A percentile compares a stretch with the other conserved stretches of the same genome.
These are phyloP conservation scores for Danio tinwini DNA, from an alignment of 2,797 vertebrate genomes.

Conservation along the genomic window DNA sequence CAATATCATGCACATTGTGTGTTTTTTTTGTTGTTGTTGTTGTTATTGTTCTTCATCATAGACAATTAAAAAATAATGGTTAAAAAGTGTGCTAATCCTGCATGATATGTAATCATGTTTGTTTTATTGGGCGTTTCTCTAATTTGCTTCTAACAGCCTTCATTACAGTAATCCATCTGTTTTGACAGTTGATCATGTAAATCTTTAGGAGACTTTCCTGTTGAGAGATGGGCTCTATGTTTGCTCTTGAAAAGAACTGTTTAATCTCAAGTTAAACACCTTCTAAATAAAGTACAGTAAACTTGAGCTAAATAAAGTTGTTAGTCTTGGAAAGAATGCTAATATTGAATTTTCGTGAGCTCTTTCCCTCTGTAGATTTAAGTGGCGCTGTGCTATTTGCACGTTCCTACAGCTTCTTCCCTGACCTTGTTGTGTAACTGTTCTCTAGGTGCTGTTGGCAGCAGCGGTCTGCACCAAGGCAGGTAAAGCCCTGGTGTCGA, in stretches of 20 bases:
- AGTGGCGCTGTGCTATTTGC: neutral
- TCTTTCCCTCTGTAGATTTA: neutral
- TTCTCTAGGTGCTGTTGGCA: constrained; percentile 93
- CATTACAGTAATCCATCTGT: neutral
- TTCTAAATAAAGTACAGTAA: neutral
- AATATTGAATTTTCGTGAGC: neutral
- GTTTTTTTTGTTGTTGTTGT: too few relatives aligned
- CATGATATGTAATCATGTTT: neutral
- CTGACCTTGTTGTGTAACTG: neutral
- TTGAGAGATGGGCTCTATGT: neutral
- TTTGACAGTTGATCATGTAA: neutral
- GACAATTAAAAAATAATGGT: too few relatives aligned
- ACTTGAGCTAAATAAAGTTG: neutral
- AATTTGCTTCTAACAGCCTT: neutral
- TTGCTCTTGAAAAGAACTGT: neutral
- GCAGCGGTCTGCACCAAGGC: constrained; percentile 98
- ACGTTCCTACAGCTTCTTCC: neutral
- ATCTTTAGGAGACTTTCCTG: neutral
- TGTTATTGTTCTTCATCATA: too few relatives aligned
- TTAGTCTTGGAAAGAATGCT: constrained; percentile 18
- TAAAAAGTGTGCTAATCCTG: neutral
- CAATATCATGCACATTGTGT: too few relatives aligned
- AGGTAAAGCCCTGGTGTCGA: constrained; percentile 96
- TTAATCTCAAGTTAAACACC: neutral
- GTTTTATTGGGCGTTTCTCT: constrained; percentile 11